Evolutionary conservation across 2,113 vertebrate genomes (phyloP).

Genomic region (Petroica traversi): DNA sequence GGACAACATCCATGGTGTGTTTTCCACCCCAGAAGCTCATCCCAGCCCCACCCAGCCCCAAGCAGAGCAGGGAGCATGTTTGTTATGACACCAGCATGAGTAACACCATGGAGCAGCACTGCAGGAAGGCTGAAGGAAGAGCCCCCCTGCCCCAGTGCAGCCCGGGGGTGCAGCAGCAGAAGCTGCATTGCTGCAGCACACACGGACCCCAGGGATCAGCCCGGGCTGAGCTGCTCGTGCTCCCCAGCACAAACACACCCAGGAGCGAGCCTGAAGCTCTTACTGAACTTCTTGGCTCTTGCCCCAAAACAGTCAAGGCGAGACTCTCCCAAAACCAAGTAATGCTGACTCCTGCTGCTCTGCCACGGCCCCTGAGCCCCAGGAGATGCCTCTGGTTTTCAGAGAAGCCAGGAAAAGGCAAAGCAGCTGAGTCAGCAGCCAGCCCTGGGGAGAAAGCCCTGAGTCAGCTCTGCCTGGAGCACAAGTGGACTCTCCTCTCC

Average conservation of each 20-base stretch:
- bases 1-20: not conserved
- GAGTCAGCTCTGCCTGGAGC: not conserved
- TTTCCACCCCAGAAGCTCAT: not conserved
- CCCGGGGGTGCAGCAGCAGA: not conserved
- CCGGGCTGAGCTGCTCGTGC: not conserved
- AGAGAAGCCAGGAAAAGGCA: not conserved
- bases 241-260: not conserved
- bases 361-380: not conserved
- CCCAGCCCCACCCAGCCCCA: not conserved
- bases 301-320: not conserved
- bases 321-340: not conserved
- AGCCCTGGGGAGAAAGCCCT: conserved; percentile 12
- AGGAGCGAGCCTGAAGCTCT: not conserved
- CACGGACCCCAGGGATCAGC: not conserved
- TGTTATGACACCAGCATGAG: not conserved
- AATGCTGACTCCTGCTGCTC: not conserved
- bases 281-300: not conserved
- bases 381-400: not conserved
- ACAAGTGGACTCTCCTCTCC: not conserved
- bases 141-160: not conserved
- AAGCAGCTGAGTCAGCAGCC: conserved; percentile 45
- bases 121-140: not conserved
- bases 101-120: not conserved
- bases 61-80: not conserved
- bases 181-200: not conserved